These are phyloP conservation scores for Cylindroiulus punctatus DNA, from an alignment of 2,888 invertebrate species.

Conservation along the genomic window DNA sequence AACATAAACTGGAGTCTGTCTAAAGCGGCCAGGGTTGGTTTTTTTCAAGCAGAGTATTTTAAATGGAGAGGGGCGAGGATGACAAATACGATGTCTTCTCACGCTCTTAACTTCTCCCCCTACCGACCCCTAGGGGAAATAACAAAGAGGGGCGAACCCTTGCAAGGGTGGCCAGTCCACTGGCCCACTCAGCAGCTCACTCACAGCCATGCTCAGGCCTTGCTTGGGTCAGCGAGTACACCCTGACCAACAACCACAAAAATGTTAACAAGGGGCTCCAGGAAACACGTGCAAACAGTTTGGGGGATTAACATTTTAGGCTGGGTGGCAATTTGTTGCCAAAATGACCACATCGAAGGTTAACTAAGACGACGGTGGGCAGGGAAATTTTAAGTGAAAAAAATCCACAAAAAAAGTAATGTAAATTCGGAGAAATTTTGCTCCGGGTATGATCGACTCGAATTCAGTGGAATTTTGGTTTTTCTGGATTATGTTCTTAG, in stretches of 20 bases:
- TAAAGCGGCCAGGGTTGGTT: background rate
- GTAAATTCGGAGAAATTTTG: background rate
- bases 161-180: background rate
- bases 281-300: slow-evolving; percentile 44
- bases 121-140: slow-evolving; percentile 29
- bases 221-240: background rate
- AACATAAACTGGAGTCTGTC: slow-evolving; percentile 23
- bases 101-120: slow-evolving; percentile 45
- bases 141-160: slow-evolving; percentile 16
- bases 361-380: background rate
- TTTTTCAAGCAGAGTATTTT: background rate
- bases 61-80: slow-evolving; percentile 43
- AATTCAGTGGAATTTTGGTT: background rate
- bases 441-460: background rate
- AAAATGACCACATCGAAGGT: slow-evolving; percentile 41
- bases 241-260: slow-evolving; percentile 4
- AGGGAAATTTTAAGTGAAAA: background rate
- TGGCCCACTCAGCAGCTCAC: too few species aligned
- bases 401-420: background rate
- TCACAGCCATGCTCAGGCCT: too few species aligned
- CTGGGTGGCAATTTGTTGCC: slow-evolving; percentile 33
- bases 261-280: slow-evolving; percentile 21
- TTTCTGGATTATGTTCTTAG: too few species aligned
- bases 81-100: slow-evolving; percentile 47
- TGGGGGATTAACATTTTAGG: slow-evolving; percentile 35